Percentiles rank a stretch among this genome's conserved stretches.
These are phyloP conservation scores for Xylocopa sonorina DNA, from an alignment of 1,140 invertebrate species.

Conservation along the genomic window DNA sequence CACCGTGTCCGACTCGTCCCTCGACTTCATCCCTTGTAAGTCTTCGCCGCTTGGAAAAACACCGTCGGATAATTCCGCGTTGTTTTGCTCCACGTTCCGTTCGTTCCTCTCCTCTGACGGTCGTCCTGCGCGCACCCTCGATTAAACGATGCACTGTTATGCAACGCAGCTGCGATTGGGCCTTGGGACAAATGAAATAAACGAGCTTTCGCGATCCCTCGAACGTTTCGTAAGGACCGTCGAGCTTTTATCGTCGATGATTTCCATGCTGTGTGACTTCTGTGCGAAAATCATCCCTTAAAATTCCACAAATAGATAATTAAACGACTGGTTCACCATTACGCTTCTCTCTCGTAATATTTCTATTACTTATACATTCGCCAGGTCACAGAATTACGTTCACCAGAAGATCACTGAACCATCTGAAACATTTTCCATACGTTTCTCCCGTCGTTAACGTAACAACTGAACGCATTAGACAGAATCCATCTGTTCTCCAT, in stretches of 20 bases:
- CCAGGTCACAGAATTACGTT: too few relatives aligned
- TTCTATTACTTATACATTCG: too few relatives aligned
- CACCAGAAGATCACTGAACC: too few relatives aligned
- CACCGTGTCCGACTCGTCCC: slow-evolving; percentile 11
- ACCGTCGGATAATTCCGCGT: slow-evolving; percentile 60
- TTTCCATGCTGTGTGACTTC: too few relatives aligned
- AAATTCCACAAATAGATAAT: too few relatives aligned
- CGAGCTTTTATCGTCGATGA: too few relatives aligned
- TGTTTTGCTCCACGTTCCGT: slow-evolving; percentile 45
- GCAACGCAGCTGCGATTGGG: not conserved
- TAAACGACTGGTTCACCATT: too few relatives aligned
- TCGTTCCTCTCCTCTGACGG: not conserved
- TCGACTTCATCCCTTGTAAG: slow-evolving; percentile 72
- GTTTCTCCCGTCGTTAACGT: not conserved
- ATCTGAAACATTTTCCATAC: not conserved
- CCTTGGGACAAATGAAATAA: slow-evolving; percentile 19
- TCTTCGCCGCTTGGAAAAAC: slow-evolving; percentile 74
- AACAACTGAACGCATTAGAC: not conserved
- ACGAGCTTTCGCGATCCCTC: not conserved
- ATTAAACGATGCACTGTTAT: slow-evolving; percentile 22
- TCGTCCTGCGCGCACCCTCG: not conserved
- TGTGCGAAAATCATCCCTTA: too few relatives aligned
- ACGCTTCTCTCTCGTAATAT: too few relatives aligned
- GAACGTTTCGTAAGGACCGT: too few relatives aligned
- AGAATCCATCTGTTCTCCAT: not conserved